phyloP scores from a whole-genome alignment of 2,888 invertebrate species.

The Apodemia hepburni region DNA sequence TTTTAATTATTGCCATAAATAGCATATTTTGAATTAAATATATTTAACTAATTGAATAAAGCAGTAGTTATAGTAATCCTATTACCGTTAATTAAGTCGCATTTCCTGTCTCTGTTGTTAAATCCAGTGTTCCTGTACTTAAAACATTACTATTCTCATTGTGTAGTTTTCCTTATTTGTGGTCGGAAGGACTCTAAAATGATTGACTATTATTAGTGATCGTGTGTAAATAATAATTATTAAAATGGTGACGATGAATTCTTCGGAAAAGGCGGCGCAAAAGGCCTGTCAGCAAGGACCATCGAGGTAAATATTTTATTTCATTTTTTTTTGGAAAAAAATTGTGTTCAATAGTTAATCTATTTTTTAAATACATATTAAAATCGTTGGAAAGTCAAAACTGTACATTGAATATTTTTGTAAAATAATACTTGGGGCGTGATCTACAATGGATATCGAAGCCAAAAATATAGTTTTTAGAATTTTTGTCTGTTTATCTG shows the following conservation, averaged over 20 bases:
- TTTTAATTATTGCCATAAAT: background rate
- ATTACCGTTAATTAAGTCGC: background rate
- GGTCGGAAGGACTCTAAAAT: slow-evolving; percentile 9
- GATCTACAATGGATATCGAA: too few relatives aligned
- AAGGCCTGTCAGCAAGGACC: slow-evolving; percentile 77
- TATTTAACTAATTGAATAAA: background rate
- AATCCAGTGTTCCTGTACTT: background rate
- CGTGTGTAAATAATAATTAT: slow-evolving; percentile 25
- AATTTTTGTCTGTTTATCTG: too few relatives aligned
- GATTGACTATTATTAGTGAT: slow-evolving; percentile 19
- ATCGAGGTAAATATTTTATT: slow-evolving; percentile 50
- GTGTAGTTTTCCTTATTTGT: background rate
- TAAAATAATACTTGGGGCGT: too few relatives aligned
- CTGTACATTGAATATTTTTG: too few relatives aligned
- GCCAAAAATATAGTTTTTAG: too few relatives aligned
- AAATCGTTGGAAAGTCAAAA: too few relatives aligned
- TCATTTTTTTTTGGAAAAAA: slow-evolving; percentile 41
- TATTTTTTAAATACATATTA: slow-evolving; percentile 42
- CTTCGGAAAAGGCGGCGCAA: slow-evolving; percentile 74
- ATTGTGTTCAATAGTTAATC: too few relatives aligned
- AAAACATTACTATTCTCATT: background rate
- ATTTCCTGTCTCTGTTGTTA: background rate
- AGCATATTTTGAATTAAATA: slow-evolving; percentile 1
- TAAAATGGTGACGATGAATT: slow-evolving; percentile 79
- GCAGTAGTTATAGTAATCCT: background rate